A percentile compares a stretch with the other conserved stretches of the same genome.
Evolutionary conservation across 2,113 vertebrate genomes (phyloP).

Genomic region (Oreamnos americanus): DNA sequence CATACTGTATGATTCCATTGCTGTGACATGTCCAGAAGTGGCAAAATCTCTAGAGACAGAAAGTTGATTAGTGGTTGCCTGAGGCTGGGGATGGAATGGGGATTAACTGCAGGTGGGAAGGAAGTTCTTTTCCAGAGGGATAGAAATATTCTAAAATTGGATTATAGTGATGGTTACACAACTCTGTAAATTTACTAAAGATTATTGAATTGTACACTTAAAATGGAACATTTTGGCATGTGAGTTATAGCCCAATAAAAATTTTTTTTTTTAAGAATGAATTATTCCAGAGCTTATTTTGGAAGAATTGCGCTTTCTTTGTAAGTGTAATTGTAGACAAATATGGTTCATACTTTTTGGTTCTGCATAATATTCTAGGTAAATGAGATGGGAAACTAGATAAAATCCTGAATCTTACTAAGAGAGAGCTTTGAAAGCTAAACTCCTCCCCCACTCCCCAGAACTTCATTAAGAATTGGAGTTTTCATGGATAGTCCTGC

Average conservation of each 20-base stretch:
- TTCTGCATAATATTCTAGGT: neutral
- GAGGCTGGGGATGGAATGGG: neutral
- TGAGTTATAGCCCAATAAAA: neutral
- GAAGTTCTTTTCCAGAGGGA: neutral
- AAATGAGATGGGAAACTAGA: conserved; percentile 12
- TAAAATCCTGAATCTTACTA: neutral
- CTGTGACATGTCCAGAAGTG: neutral
- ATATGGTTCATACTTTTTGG: neutral
- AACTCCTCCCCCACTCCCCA: neutral
- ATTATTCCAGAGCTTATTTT: neutral
- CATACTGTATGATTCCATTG: neutral
- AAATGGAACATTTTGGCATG: conserved; percentile 3
- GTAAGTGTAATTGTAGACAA: neutral
- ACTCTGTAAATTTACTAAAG: conserved; percentile 13
- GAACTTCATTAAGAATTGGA: neutral
- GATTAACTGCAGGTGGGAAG: neutral
- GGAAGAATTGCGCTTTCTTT: neutral
- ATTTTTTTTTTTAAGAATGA: neutral
- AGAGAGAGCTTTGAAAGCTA: neutral
- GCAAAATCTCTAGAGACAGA: neutral
- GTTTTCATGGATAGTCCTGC: neutral
- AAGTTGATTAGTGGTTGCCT: neutral
- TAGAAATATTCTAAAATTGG: conserved; percentile 3
- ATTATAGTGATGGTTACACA: neutral
- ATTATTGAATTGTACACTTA: neutral